Conservation (phyloP, 2,888 invertebrate genomes). For the Palloptera scutellata region DNA sequence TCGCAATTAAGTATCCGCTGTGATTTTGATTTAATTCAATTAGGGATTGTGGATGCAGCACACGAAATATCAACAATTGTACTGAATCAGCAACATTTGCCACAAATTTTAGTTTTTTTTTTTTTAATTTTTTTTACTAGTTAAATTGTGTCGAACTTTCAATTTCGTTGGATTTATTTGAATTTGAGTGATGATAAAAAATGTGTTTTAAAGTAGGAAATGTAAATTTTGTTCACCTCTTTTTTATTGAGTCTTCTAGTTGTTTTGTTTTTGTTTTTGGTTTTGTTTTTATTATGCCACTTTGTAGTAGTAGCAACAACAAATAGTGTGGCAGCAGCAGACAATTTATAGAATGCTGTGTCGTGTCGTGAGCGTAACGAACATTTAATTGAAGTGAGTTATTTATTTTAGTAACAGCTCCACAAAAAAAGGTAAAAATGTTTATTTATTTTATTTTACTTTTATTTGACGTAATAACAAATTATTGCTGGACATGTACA, state of each 20-base stretch:
- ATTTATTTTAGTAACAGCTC: too few relatives aligned
- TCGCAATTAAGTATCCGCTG: constrained; percentile 40
- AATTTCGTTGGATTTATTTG: constrained; percentile 47
- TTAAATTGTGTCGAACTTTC: constrained; percentile 47
- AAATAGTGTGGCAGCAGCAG: background rate
- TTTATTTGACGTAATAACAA: too few relatives aligned
- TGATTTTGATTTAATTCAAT: constrained; percentile 57
- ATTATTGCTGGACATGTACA: too few relatives aligned
- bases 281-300: background rate
- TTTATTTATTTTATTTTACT: too few relatives aligned
- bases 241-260: background rate
- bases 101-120: background rate
- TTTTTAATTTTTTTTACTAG: background rate
- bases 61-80: background rate
- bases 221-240: constrained; percentile 24
- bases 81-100: background rate
- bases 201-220: constrained; percentile 61
- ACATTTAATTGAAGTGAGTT: background rate
- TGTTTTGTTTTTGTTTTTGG: background rate
- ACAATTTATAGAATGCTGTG: background rate
- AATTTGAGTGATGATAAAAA: constrained; percentile 51
- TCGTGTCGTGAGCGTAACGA: background rate
- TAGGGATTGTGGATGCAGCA: constrained; percentile 34
- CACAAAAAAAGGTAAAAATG: too few relatives aligned
- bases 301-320: background rate